Evolutionary conservation across 2,113 vertebrate species (phyloP).

Genomic region (Oryzias celebensis): DNA sequence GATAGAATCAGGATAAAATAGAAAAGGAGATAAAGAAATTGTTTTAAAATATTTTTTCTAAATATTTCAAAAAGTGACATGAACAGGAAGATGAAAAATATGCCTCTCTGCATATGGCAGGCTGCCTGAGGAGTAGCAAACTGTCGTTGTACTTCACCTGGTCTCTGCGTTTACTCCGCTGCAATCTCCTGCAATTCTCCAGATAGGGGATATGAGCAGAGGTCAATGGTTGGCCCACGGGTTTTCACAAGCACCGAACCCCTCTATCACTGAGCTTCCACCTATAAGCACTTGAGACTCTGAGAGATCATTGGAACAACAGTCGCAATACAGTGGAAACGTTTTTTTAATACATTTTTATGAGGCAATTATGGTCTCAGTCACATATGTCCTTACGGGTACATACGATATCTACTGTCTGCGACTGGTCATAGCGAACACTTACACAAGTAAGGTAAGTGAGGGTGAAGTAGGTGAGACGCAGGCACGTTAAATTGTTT

Average conservation of each 20-base stretch:
- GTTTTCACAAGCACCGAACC: slow-evolving; percentile 22
- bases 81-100: slow-evolving; percentile 33
- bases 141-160: slow-evolving; percentile 8
- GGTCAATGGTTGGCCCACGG: slow-evolving; percentile 79
- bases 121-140: slow-evolving; percentile 66
- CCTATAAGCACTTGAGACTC: too few species aligned
- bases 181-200: slow-evolving; percentile 76
- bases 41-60: neutral
- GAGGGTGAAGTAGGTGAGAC: too few species aligned
- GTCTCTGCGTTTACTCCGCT: slow-evolving; percentile 66
- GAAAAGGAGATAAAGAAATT: neutral
- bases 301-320: too few species aligned
- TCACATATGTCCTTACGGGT: too few species aligned
- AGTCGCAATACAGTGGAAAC: too few species aligned
- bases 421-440: too few species aligned
- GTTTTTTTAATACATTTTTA: too few species aligned
- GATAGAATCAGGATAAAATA: slow-evolving; percentile 16
- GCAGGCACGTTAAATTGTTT: neutral
- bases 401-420: too few species aligned
- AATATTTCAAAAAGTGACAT: neutral
- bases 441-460: too few species aligned
- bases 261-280: slow-evolving; percentile 18
- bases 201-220: slow-evolving; percentile 69
- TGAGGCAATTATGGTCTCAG: too few species aligned
- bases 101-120: slow-evolving; percentile 83